Conservation (phyloP, 2,113 vertebrate species). For the Balaeniceps rex region DNA sequence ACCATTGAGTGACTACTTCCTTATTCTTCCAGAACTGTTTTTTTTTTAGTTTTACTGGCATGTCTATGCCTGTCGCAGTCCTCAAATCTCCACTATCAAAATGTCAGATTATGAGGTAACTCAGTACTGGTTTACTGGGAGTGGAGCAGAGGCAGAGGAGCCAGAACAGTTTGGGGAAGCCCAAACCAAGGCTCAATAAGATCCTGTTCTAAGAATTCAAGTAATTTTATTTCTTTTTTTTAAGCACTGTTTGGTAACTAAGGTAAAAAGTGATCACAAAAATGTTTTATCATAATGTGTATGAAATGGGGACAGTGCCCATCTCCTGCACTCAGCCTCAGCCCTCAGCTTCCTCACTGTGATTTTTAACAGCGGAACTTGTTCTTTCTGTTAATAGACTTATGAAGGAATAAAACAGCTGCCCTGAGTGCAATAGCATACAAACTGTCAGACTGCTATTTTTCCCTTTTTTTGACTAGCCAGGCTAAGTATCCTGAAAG, state of each 20-base stretch:
- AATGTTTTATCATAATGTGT: background rate
- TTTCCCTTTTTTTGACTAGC: background rate
- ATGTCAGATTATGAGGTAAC: background rate
- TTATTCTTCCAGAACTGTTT: background rate
- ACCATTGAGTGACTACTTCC: background rate
- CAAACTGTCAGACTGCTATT: background rate
- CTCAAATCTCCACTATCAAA: background rate
- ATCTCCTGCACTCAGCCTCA: background rate
- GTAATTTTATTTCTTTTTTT: background rate
- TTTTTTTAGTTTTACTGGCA: background rate
- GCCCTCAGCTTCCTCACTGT: background rate
- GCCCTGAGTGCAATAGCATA: background rate
- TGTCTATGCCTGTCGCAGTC: background rate
- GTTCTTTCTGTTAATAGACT: background rate
- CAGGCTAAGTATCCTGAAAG: background rate
- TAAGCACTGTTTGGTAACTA: background rate
- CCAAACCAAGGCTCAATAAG: background rate
- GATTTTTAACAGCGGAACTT: background rate
- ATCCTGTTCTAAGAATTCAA: background rate
- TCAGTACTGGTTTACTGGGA: background rate
- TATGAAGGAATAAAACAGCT: background rate
- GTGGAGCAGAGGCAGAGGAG: background rate
- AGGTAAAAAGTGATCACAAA: background rate
- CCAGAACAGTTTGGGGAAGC: background rate
- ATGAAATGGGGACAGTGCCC: background rate